Evolutionary conservation across 1,140 invertebrate species (phyloP).

Genomic region (Laupala kohalensis): DNA sequence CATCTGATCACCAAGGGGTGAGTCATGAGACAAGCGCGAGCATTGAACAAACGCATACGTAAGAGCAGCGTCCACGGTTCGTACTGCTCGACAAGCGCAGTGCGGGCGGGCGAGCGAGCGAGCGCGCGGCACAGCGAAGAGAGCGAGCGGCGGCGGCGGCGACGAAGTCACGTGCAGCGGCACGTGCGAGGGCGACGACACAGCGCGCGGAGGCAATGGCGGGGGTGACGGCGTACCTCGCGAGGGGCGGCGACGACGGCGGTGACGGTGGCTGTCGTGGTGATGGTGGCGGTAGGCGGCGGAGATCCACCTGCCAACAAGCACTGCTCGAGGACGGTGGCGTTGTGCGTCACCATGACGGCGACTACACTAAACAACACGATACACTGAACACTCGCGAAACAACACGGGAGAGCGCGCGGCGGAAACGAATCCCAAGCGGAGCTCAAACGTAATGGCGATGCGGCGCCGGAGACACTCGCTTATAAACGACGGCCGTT

Average conservation of each 20-base stretch:
- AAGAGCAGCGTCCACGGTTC: neutral
- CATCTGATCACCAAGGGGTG: too few relatives aligned
- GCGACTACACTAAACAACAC: neutral
- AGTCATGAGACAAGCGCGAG: neutral
- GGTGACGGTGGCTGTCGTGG: neutral
- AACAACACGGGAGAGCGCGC: too few relatives aligned
- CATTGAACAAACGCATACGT: neutral
- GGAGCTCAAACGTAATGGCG: neutral
- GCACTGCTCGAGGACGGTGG: slow-evolving; percentile 14
- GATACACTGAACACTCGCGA: too few relatives aligned
- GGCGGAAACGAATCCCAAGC: too few relatives aligned
- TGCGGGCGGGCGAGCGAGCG: neutral
- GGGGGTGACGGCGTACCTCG: neutral
- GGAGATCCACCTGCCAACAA: slow-evolving; percentile 11
- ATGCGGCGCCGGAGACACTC: neutral
- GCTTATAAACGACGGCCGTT: neutral
- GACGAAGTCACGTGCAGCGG: neutral
- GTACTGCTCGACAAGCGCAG: neutral
- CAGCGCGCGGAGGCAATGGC: neutral
- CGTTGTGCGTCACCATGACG: slow-evolving; percentile 17
- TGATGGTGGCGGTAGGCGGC: neutral
- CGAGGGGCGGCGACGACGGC: neutral
- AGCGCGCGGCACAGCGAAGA: neutral
- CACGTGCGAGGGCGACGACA: neutral
- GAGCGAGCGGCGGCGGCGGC: neutral